Evolutionary conservation across 2,888 invertebrate genomes (phyloP), one percentile per base, ranked within the genome.

Genomic region (Noctua janthina): DNA sequence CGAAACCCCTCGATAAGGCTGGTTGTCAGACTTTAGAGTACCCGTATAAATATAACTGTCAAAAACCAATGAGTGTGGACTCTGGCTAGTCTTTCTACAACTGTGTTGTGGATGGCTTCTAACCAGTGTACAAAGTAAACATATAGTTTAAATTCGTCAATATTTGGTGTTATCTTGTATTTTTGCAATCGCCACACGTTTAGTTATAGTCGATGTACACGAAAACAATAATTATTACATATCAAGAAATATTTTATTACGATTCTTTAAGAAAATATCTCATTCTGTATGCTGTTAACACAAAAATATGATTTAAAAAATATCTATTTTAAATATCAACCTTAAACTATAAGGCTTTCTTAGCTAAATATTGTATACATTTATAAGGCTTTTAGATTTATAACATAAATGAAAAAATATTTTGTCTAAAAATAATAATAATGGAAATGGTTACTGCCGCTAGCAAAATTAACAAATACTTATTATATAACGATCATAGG

Each of bases 171-270:
- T 49, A 35, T 74, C 68, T 79, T 84, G 74, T 88, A 85, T 76
- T 79, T 82, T 82, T 82, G 90, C 83, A 75, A 83, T 83, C 76
- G 76, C 78, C 11, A 79, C 84, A 81, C 74, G 13, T 84, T 81
- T 81, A 82, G 81, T 86, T 82, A n/a, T 82, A 82, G 71, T 67
- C 46, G 49, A 78, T 76, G 64, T 62, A 81, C 83, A 82, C 78
- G 78, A 64, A 59, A 83, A 91, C 91, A 90, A 91, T 91, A 91
- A 91, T 89, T 87, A 84, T 83, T 35, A 91, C 91, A 91, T 91
- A 91, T 91, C 91, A 91, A 80, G 54, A 76, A 80, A 81, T 89
- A 90, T 88, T 88, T 85, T 87, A 86, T 83, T 89, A 85, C 81
- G 68, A 77, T 86, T 83, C 69, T 82, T 67, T 82, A 80, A 76